These are phyloP conservation scores for Dione juno DNA, from an alignment of 2,888 invertebrate species.

Conservation along the genomic window DNA sequence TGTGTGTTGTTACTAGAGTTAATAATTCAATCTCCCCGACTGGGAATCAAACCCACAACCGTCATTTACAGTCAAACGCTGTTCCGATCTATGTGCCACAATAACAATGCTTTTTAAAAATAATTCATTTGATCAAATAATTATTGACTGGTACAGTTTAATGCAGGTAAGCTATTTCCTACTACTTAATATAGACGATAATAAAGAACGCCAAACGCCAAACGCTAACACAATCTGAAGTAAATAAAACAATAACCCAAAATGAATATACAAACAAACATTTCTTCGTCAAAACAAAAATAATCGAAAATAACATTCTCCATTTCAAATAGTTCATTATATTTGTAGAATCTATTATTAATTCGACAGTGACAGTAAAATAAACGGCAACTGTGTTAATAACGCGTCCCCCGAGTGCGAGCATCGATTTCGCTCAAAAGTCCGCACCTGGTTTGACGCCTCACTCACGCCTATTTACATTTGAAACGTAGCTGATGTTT, in stretches of 20 bases:
- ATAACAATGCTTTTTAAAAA: too few relatives aligned
- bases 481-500: slow-evolving; percentile 77
- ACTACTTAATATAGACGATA: too few relatives aligned
- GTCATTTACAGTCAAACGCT: too few relatives aligned
- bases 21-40: too few relatives aligned
- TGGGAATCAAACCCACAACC: too few relatives aligned
- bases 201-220: too few relatives aligned
- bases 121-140: too few relatives aligned
- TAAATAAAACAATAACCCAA: background rate
- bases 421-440: slow-evolving; percentile 64
- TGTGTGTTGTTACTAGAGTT: too few relatives aligned
- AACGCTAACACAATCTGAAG: background rate
- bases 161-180: too few relatives aligned
- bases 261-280: background rate
- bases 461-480: slow-evolving; percentile 79
- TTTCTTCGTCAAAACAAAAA: background rate
- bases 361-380: slow-evolving; percentile 59
- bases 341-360: slow-evolving; percentile 46
- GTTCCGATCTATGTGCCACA: too few relatives aligned
- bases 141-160: too few relatives aligned
- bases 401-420: slow-evolving; percentile 66
- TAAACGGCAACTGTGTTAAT: slow-evolving; percentile 79
- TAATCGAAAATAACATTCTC: background rate
- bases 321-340: slow-evolving; percentile 48
- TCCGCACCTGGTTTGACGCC: slow-evolving; percentile 78